Percentiles rank a stretch among this genome's conserved stretches.
These are phyloP conservation scores for Pterocles gutturalis DNA, from an alignment of 2,113 vertebrate genomes.

Conservation along the genomic window DNA sequence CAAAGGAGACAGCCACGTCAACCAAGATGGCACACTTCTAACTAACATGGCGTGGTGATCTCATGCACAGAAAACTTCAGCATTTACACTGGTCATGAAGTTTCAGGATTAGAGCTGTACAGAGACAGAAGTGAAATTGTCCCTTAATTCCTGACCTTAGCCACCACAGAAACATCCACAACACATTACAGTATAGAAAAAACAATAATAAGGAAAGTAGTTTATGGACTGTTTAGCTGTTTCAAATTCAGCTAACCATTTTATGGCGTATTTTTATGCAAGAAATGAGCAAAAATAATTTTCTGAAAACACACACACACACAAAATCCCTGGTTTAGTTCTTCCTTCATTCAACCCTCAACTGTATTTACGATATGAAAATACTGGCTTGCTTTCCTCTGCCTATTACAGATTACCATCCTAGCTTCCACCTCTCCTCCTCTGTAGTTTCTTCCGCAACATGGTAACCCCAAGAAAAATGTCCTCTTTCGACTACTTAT, in stretches of 20 bases:
- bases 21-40: not conserved
- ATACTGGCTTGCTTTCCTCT: not conserved
- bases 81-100: not conserved
- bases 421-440: not conserved
- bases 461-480: not conserved
- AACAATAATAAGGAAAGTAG: not conserved
- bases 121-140: not conserved
- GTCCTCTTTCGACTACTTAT: not conserved
- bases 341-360: not conserved
- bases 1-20: not conserved
- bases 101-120: not conserved
- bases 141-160: not conserved
- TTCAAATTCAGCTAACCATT: not conserved
- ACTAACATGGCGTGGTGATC: fast-evolving
- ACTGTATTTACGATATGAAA: not conserved
- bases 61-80: not conserved
- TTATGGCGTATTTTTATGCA: not conserved
- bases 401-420: not conserved
- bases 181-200: not conserved
- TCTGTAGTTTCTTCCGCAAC: not conserved
- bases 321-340: not conserved
- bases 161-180: not conserved
- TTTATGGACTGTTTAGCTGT: not conserved
- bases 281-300: not conserved
- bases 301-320: not conserved